phyloP scores from a whole-genome alignment of 2,797 vertebrate species.

The Hypotaenidia philippensis region DNA sequence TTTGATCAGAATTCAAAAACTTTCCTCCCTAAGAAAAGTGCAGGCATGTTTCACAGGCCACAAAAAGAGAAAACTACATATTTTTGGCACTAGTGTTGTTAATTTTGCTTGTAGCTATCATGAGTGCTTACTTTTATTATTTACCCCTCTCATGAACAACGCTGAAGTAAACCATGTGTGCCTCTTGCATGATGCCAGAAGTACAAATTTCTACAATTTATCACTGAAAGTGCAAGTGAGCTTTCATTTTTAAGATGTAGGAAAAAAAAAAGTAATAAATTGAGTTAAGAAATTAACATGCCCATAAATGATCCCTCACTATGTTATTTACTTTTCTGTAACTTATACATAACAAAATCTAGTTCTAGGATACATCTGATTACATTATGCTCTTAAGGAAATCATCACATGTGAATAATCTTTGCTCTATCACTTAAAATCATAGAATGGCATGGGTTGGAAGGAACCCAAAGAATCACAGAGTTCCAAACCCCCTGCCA shows the following conservation, averaged over 20 bases:
- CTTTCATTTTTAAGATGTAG: slow-evolving; percentile 67
- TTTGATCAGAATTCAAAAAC: slow-evolving; percentile 48
- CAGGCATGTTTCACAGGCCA: background rate
- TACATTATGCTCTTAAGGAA: background rate
- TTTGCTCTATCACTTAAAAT: background rate
- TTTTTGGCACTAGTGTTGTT: slow-evolving; percentile 30
- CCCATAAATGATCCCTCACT: slow-evolving; percentile 69
- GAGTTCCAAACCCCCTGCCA: no score
- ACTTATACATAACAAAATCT: slow-evolving; percentile 53
- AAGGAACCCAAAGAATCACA: no score
- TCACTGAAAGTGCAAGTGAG: slow-evolving; percentile 72
- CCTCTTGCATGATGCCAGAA: slow-evolving; percentile 58
- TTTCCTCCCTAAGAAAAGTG: background rate
- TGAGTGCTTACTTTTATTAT: slow-evolving; percentile 62
- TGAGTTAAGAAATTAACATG: slow-evolving; percentile 73
- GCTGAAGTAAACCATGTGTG: slow-evolving; percentile 53
- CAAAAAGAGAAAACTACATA: background rate
- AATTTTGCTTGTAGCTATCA: slow-evolving; percentile 58
- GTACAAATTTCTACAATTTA: slow-evolving; percentile 69
- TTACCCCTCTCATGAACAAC: slow-evolving; percentile 52
- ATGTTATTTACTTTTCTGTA: slow-evolving; percentile 68
- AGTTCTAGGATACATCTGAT: slow-evolving; percentile 21
- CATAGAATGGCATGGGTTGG: no score
- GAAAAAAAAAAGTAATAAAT: slow-evolving; percentile 51
- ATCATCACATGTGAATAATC: background rate